phyloP scores from a whole-genome alignment of 2,797 vertebrate species.

The Tragopan temminckii region DNA sequence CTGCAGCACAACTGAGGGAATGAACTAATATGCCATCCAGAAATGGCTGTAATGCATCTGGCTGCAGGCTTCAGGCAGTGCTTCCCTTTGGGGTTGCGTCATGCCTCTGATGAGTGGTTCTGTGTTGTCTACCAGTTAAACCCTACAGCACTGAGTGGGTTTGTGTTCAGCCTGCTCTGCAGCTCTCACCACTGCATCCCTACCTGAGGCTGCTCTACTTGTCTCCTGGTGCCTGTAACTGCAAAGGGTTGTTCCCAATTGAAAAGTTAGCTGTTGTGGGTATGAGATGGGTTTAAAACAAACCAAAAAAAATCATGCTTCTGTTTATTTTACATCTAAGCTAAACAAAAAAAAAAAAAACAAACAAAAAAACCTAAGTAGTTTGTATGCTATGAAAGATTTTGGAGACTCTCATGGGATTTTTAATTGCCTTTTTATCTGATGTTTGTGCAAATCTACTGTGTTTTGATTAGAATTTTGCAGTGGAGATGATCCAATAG shows the following conservation, averaged over 20 bases:
- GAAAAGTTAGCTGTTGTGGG: neutral
- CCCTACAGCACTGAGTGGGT: neutral
- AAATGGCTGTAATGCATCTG: accelerated
- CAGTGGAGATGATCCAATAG: neutral
- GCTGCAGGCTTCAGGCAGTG: neutral
- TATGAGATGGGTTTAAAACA: neutral
- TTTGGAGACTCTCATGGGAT: neutral
- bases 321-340: neutral
- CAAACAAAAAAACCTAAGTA: neutral
- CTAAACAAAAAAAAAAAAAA: neutral
- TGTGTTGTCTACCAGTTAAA: neutral
- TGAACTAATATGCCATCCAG: neutral
- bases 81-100: neutral
- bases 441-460: neutral
- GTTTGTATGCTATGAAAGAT: neutral
- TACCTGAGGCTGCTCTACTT: neutral
- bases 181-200: neutral
- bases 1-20: neutral
- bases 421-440: slow-evolving; percentile 23
- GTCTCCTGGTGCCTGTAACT: neutral
- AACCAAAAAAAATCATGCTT: neutral
- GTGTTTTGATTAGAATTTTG: neutral
- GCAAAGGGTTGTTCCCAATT: neutral
- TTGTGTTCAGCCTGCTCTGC: neutral
- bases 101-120: neutral